These are phyloP conservation scores for Himalopsyche tibetana DNA, from an alignment of 2,888 invertebrate genomes.

Conservation along the genomic window DNA sequence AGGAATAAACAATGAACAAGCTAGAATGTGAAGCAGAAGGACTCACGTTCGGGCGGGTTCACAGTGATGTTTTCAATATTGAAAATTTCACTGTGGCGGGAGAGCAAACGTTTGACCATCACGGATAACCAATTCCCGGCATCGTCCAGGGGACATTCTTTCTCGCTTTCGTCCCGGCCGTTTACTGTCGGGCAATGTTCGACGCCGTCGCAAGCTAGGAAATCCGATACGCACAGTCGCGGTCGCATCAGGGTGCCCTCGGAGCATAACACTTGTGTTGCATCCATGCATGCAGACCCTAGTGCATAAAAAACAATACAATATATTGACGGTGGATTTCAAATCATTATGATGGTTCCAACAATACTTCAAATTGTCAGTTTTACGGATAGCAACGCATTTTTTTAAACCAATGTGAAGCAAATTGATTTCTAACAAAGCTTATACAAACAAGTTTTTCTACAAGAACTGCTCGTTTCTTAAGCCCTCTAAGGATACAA, in stretches of 20 bases:
- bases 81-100: slow-evolving; percentile 58
- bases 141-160: slow-evolving; percentile 36
- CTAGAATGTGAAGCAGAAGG: neutral
- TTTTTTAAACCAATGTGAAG: too few relatives aligned
- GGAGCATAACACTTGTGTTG: slow-evolving; percentile 58
- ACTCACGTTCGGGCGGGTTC: slow-evolving; percentile 8
- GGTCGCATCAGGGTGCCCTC: slow-evolving; percentile 47
- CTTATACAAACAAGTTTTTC: too few relatives aligned
- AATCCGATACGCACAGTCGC: slow-evolving; percentile 79
- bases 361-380: too few relatives aligned
- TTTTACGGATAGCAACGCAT: too few relatives aligned
- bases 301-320: neutral
- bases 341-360: too few relatives aligned
- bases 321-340: too few relatives aligned
- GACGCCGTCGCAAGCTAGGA: slow-evolving; percentile 82
- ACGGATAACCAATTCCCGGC: slow-evolving; percentile 55
- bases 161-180: slow-evolving; percentile 73
- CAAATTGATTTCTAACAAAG: too few relatives aligned
- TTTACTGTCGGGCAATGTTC: slow-evolving; percentile 82
- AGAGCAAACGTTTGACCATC: slow-evolving; percentile 56
- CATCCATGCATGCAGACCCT: slow-evolving; percentile 54
- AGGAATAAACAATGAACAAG: neutral
- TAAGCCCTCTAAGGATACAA: too few relatives aligned
- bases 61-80: slow-evolving; percentile 45
- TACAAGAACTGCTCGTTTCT: too few relatives aligned